These are phyloP conservation scores for Tetragonisca angustula DNA, from an alignment of 2,888 invertebrate species.

Conservation along the genomic window DNA sequence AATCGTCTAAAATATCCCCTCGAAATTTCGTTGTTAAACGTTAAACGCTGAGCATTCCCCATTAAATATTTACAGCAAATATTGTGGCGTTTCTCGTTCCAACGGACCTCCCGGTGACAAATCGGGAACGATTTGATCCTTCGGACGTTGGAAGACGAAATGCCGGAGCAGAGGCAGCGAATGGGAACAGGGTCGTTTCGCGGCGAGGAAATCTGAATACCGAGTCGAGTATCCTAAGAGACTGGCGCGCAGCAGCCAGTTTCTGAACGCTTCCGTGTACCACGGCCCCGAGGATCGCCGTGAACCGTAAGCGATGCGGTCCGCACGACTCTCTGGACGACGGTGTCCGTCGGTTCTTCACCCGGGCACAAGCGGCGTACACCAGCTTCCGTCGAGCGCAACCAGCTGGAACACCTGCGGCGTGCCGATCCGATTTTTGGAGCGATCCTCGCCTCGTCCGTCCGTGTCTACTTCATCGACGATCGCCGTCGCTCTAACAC, in stretches of 20 bases:
- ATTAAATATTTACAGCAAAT: too few species aligned
- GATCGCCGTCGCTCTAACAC: not conserved
- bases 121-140: not conserved
- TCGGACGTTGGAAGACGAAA: conserved; percentile 22
- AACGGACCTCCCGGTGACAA: not conserved
- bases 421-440: conserved; percentile 37
- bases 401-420: conserved; percentile 37
- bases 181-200: conserved; percentile 38
- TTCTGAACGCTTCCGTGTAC: conserved; percentile 61
- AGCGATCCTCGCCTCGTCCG: conserved; percentile 15
- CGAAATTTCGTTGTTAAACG: too few species aligned
- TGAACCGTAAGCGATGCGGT: conserved; percentile 57
- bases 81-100: not conserved
- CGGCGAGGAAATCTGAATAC: conserved; percentile 54
- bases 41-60: too few species aligned
- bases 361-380: conserved; percentile 25
- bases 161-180: conserved; percentile 24
- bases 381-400: conserved; percentile 28
- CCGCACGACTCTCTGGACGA: conserved; percentile 51
- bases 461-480: not conserved
- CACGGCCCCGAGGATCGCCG: conserved; percentile 52
- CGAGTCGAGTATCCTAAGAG: conserved; percentile 45
- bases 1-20: too few species aligned
- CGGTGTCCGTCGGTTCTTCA: conserved; percentile 59
- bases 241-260: conserved; percentile 27